phyloP scores from a whole-genome alignment of 2,113 vertebrate genomes.

The Neopipo cinnamomea region DNA sequence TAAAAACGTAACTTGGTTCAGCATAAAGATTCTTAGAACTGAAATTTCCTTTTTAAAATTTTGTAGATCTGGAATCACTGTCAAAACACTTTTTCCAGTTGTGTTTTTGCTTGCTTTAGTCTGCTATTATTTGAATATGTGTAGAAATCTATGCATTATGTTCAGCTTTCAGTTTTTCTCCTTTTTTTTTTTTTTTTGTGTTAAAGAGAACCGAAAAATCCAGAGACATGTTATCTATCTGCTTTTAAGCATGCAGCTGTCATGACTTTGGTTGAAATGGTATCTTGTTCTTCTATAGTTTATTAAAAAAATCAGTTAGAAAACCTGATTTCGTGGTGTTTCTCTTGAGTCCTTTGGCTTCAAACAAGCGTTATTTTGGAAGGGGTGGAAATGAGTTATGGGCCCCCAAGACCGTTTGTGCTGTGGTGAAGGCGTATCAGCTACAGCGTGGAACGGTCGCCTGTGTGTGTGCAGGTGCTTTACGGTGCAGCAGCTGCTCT shows the following conservation, averaged over 20 bases:
- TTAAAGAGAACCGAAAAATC: neutral
- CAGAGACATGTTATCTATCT: conserved; percentile 33
- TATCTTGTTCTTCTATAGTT: conserved; percentile 59
- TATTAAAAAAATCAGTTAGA: conserved; percentile 60
- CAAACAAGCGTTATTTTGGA: neutral
- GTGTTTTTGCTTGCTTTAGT: conserved; percentile 35
- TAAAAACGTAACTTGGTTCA: neutral
- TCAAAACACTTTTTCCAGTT: neutral
- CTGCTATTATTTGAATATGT: conserved; percentile 23
- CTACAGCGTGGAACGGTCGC: accelerated
- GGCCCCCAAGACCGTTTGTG: neutral
- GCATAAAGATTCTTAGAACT: neutral
- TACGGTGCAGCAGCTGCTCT: neutral
- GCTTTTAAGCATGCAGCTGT: conserved; percentile 55
- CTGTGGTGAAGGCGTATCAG: accelerated
- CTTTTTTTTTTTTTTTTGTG: neutral
- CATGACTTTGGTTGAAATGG: conserved; percentile 46
- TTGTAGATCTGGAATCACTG: neutral
- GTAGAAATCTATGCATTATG: conserved; percentile 5
- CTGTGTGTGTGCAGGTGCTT: neutral
- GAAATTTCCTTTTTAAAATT: neutral
- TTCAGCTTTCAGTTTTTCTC: neutral
- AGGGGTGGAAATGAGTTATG: neutral
- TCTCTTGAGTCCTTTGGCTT: conserved; percentile 19
- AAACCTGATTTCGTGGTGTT: conserved; percentile 21